Base-by-base conservation (phyloP, 2,113 vertebrate species). In the Hypomesus transpacificus region DNA sequence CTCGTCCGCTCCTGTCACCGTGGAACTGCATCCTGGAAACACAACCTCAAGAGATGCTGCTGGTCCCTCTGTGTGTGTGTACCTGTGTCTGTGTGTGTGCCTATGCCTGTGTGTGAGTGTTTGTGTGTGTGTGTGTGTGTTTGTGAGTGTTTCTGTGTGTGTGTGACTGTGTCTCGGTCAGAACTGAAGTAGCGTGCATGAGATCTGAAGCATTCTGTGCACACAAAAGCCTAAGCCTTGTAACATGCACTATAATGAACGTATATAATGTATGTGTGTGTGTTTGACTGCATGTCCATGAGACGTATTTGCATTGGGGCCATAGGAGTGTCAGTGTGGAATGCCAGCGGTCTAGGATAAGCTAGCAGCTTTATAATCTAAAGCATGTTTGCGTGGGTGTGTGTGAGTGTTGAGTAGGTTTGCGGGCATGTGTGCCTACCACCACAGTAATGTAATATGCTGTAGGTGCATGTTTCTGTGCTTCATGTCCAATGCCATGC, bases 151-250 rank as follows among this genome's bases (percentile, higher is more conserved):
- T n/a, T n/a, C n/a, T n/a, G 20, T 61, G 7, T 24, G 21, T 24
- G 59, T 61, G 21, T 24, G 9, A 1, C 9, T 14, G 59, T 28
- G 9, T 61, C 9, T 31, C 21, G 11, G 59, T 61, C 24, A 26
- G 24, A 26, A 26, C 24, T 3, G 20, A 20, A 57, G 7, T 24
- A 75, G 66, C 69, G 78, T 85, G 75, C 66, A 50, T 74, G 78
- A 74, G 64, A 67, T 46, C 70, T 34, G 31, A 34, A 34, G 31
- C 31, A 34, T 34, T 34, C 31, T 34, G 31, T 34, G 31, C 5
- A 34, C 4, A 8, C 4, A 8, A 34, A 34, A 34, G 75, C 24
- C 46, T 24, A 63, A 31, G 57, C 63, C 73, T 22, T 8, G 22
- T 54, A 16, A 54, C 53, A 54, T 54, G 53, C 53, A 14, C 18